Percentiles rank a stretch among this genome's conserved stretches.
Conservation (phyloP, 2,797 vertebrate genomes). For the Potorous gilbertii region DNA sequence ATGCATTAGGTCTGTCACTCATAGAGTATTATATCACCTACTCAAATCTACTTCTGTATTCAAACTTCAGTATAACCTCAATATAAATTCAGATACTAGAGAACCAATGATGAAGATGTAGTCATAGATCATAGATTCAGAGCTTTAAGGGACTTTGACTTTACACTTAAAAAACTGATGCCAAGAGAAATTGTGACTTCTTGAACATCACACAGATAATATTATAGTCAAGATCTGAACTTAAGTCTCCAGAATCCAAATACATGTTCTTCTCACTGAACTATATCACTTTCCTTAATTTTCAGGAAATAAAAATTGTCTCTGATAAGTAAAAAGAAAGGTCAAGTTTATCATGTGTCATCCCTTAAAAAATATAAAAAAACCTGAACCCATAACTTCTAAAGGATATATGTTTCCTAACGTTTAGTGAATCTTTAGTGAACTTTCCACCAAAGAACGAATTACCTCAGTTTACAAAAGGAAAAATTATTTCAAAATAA, state of each 20-base stretch:
- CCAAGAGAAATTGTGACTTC: not conserved
- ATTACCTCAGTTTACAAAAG: not conserved
- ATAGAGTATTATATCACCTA: not conserved
- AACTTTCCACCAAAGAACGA: not conserved
- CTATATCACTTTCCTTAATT: not conserved
- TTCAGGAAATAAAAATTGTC: not conserved
- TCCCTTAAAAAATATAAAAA: not conserved
- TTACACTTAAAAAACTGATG: not conserved
- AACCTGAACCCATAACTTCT: not conserved
- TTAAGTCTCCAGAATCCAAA: not conserved
- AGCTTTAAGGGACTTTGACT: not conserved
- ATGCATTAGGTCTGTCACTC: not conserved
- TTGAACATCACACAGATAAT: not conserved
- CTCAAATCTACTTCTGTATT: not conserved
- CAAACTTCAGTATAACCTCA: not conserved
- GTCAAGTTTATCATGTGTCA: not conserved
- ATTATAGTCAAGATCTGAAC: not conserved
- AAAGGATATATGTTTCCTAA: not conserved
- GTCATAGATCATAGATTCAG: not conserved
- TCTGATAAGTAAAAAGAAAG: not conserved
- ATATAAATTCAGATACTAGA: not conserved
- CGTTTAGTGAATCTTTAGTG: not conserved
- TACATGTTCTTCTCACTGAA: not conserved
- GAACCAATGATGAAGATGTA: not conserved
- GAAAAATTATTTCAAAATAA: constrained; percentile 21